A percentile compares a stretch with the other conserved stretches of the same genome.
These are phyloP conservation scores for Pipistrellus pygmaeus DNA, from an alignment of 2,797 vertebrate genomes.

Conservation along the genomic window DNA sequence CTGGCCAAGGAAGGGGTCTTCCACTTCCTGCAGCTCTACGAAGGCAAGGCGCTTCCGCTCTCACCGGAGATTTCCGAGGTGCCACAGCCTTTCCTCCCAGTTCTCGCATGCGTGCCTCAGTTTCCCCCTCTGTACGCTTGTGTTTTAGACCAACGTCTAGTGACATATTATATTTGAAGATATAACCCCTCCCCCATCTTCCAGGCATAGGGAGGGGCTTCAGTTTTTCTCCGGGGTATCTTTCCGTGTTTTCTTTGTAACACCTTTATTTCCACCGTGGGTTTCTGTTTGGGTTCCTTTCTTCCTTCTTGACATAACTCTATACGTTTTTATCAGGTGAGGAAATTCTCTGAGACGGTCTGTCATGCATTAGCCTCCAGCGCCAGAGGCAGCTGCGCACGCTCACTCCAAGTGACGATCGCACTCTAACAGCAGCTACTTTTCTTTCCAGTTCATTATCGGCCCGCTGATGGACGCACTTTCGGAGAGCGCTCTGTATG, in stretches of 20 bases:
- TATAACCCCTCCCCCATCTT: neutral
- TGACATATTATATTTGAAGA: neutral
- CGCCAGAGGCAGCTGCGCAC: neutral
- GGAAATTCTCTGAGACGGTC: neutral
- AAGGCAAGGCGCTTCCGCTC: conserved; percentile 88
- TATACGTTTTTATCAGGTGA: neutral
- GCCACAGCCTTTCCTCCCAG: neutral
- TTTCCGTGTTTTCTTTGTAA: neutral
- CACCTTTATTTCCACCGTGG: neutral
- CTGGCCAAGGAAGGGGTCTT: conserved; percentile 93
- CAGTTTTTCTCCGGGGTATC: neutral
- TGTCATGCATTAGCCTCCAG: neutral
- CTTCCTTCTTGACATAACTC: neutral
- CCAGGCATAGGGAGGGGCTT: neutral
- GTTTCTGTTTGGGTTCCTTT: neutral
- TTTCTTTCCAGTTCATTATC: conserved; percentile 91
- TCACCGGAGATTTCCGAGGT: conserved; percentile 93
- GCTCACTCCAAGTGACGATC: neutral
- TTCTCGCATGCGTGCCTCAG: neutral
- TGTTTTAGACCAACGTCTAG: neutral
- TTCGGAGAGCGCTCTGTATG: conserved; percentile 94
- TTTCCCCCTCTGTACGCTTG: neutral
- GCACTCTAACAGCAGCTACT: neutral
- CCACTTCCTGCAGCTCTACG: conserved; percentile 94
- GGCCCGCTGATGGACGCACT: conserved; percentile 96